Conservation (phyloP, 53 echinoderm and acorn worm species). For the Crossaster papposus region DNA sequence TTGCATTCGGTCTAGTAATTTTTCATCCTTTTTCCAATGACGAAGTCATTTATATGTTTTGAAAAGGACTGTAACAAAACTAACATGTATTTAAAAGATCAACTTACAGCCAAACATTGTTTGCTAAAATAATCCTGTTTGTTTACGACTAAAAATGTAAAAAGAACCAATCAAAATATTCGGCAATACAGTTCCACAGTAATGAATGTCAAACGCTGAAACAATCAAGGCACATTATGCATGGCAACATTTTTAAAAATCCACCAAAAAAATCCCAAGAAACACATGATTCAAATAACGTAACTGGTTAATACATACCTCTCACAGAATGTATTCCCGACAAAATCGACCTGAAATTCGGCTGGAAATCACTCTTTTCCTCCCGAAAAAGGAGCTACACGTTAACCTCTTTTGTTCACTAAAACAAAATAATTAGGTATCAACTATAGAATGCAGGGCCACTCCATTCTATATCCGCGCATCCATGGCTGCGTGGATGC, state of each 20-base stretch:
- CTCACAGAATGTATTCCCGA: not conserved
- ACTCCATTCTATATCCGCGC: too few species aligned
- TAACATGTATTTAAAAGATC: constrained; percentile 5
- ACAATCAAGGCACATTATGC: constrained; percentile 13
- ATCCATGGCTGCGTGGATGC: too few species aligned
- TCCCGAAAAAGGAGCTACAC: not conserved
- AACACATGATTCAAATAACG: not conserved
- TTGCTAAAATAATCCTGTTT: constrained; percentile 5
- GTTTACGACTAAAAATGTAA: not conserved
- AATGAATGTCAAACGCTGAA: constrained; percentile 3
- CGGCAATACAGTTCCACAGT: not conserved
- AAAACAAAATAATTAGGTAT: not conserved
- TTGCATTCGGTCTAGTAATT: not conserved
- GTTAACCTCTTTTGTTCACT: constrained; percentile 2
- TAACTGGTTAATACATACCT: constrained; percentile 5
- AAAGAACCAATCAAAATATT: not conserved
- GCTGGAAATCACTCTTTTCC: constrained; percentile 2
- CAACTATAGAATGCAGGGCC: too few species aligned
- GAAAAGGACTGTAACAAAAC: not conserved
- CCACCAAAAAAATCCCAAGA: not conserved
- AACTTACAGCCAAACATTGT: not conserved
- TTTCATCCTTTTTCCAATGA: not conserved
- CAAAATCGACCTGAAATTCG: constrained; percentile 1
- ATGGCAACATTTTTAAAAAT: constrained; percentile 5
- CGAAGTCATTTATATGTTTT: not conserved